Percentiles rank a stretch among this genome's conserved stretches.
phyloP scores from a whole-genome alignment of 2,888 invertebrate species.

The Villa cingulata region DNA sequence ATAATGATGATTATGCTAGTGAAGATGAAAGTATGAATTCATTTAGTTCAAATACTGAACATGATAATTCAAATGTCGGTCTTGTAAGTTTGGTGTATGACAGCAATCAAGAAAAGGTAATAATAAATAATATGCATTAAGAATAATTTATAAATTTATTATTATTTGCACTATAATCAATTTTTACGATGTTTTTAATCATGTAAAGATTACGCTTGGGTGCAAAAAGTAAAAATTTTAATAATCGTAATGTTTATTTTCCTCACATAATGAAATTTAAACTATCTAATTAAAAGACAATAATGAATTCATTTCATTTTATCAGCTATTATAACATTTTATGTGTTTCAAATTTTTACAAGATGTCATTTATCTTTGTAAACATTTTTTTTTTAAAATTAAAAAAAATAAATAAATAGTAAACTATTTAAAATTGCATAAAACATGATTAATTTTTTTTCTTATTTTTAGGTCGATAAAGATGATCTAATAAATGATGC shows the following conservation, averaged over 20 bases:
- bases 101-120: constrained; percentile 27
- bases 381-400: neutral
- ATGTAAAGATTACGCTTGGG: constrained; percentile 11
- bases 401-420: neutral
- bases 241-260: neutral
- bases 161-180: constrained; percentile 10
- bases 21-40: constrained; percentile 27
- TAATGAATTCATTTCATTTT: no score
- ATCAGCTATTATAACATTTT: neutral
- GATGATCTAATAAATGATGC: constrained; percentile 78
- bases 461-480: constrained; percentile 29
- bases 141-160: neutral
- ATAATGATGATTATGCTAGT: constrained; percentile 30
- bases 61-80: constrained; percentile 37
- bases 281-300: neutral
- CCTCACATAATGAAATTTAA: neutral
- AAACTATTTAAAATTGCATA: no score
- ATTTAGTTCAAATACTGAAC: constrained; percentile 20
- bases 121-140: neutral
- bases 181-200: constrained; percentile 1
- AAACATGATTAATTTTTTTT: neutral
- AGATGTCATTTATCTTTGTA: no score
- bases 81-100: constrained; percentile 45
- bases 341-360: no score
- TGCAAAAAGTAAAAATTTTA: constrained; percentile 2